Evolutionary conservation across 2,113 vertebrate genomes (phyloP), one percentile per base, ranked within the genome.

Genomic region (Pachypanchax playfairii): DNA sequence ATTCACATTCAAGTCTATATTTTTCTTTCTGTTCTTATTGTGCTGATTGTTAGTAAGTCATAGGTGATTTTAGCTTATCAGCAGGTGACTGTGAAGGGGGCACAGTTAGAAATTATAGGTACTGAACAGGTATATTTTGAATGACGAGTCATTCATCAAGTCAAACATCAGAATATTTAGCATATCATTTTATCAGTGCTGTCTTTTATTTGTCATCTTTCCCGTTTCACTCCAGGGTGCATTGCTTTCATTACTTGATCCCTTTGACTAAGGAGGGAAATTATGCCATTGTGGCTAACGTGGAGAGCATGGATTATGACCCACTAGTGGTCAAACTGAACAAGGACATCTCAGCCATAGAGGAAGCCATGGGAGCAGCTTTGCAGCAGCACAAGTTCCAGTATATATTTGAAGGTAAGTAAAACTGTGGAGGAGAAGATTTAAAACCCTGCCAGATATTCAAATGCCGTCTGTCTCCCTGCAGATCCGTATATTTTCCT

Each of bases 261-360:
- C 97, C 97, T 0, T 87, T 98, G 81, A 93, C 96, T 10, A 99
- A 99, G 63, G 94, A 99, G 57, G 96, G 96, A 1, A 99, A 99
- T 81, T 99, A 99, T 0, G 96, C 97, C 84, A 98, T 99, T 0
- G 96, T 98, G 0, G 97, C 97, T 18, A 99, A 99, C 0, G 97
- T 97, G 85, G 97, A 98, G 86, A 99, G 97, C 60, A 99, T 99
- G 97, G 97, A 99, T 77, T 99, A 98, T 6, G 97, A 98, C 90
- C 94, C 96, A 0, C 93, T 98, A 47, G 96, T 99, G 73, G 96
- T 99, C 52, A 93, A 95, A 53, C 94, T 99, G 70, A 98, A 98
- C 79, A 99, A 99, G 86, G 97, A 99, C 85, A 96, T 98, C 91
- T 98, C 96, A 0, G 95, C 94, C 71, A 94, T 98, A 0, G 97